A percentile compares a stretch with the other conserved stretches of the same genome.
phyloP scores from a whole-genome alignment of 1,140 invertebrate species.

The Drosophila navojoa region DNA sequence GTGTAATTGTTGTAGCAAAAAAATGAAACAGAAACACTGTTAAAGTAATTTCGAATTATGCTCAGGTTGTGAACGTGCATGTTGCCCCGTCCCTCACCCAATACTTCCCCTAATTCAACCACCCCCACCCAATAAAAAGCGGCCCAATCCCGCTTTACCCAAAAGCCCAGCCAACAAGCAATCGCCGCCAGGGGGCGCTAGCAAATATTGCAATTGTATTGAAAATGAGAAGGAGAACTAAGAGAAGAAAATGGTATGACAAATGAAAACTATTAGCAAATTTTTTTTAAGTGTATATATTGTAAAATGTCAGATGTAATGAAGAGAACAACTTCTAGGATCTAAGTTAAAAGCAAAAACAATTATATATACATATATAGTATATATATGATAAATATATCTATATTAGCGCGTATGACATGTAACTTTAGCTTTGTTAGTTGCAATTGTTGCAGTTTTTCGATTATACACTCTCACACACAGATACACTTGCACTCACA shows the following conservation, averaged over 20 bases:
- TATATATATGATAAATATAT: constrained; percentile 38
- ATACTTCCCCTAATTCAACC: background rate
- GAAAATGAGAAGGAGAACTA: constrained; percentile 26
- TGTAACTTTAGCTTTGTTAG: constrained; percentile 79
- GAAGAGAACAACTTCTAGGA: constrained; percentile 63
- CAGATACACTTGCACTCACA: constrained; percentile 34
- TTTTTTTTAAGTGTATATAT: constrained; percentile 79
- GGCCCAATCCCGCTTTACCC: constrained; percentile 9
- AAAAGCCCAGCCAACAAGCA: constrained; percentile 33
- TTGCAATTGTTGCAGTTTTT: constrained; percentile 81
- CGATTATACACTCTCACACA: constrained; percentile 47
- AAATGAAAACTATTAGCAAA: constrained; percentile 76
- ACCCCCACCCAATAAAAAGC: background rate
- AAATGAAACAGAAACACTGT: constrained; percentile 8
- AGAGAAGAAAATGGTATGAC: constrained; percentile 30
- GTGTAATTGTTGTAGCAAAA: constrained; percentile 32
- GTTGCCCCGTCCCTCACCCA: constrained; percentile 17
- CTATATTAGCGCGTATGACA: constrained; percentile 50
- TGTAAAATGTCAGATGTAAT: constrained; percentile 52
- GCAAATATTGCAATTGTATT: constrained; percentile 61
- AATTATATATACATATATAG: constrained; percentile 49
- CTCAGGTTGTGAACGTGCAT: constrained; percentile 78
- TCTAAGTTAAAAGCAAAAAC: constrained; percentile 58
- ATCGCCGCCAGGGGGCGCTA: constrained; percentile 47
- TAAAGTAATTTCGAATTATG: constrained; percentile 68